A percentile compares a stretch with the other conserved stretches of the same genome.
These are phyloP conservation scores for Hepsetus odoe DNA, from an alignment of 2,113 vertebrate species.

Conservation along the genomic window DNA sequence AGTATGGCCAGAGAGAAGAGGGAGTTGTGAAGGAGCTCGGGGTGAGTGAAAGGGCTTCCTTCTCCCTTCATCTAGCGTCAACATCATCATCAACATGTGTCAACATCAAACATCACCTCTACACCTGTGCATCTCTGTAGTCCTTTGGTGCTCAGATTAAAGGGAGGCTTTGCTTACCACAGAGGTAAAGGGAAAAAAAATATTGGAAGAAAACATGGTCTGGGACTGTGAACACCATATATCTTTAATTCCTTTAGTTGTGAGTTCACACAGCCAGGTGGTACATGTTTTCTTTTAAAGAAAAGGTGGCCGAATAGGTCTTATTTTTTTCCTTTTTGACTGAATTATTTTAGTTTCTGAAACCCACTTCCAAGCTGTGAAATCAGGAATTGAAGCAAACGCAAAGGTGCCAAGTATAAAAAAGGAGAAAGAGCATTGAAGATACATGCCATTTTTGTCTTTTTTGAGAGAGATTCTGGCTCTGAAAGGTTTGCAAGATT, in stretches of 20 bases:
- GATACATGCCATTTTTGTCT: too few species aligned
- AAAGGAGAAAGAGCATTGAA: too few species aligned
- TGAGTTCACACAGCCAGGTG: conserved; percentile 33
- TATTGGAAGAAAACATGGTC: conserved; percentile 26
- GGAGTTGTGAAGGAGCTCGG: conserved; percentile 30
- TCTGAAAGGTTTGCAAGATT: neutral
- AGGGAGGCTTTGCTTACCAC: conserved; percentile 43
- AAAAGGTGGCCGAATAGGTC: conserved; percentile 2
- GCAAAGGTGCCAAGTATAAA: conserved; percentile 9
- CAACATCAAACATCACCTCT: conserved; percentile 50
- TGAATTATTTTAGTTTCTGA: conserved; percentile 23
- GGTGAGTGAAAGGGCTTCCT: conserved; percentile 36
- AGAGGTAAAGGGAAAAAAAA: conserved; percentile 47
- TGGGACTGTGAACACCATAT: conserved; percentile 28
- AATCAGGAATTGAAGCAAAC: conserved; percentile 14
- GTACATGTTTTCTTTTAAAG: conserved; percentile 4
- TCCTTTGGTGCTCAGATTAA: conserved; percentile 48
- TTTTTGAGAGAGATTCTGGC: neutral
- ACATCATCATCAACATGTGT: too few species aligned
- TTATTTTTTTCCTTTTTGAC: neutral
- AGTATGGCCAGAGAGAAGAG: conserved; percentile 26
- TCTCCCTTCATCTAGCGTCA: conserved; percentile 41
- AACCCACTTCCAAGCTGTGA: conserved; percentile 12
- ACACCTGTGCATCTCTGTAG: conserved; percentile 34
- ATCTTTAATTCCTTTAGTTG: conserved; percentile 50